Evolutionary conservation across 1,140 invertebrate species (phyloP), one percentile per base, ranked within the genome.

Genomic region (Brachionus sp.): DNA sequence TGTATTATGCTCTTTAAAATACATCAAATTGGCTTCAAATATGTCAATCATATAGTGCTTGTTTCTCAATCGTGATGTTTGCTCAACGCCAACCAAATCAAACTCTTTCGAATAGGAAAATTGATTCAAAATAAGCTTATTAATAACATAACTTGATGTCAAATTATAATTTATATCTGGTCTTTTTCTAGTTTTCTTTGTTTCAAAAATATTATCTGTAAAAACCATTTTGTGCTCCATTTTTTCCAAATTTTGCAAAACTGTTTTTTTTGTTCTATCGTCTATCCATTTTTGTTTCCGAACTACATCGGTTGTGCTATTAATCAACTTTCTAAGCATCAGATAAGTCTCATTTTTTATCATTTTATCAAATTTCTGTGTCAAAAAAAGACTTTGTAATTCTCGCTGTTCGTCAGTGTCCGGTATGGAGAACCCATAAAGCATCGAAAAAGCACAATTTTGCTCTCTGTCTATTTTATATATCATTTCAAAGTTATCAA

Each of bases 261-360:
- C 57, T 19, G 2, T 29, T 23, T n/a, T 42, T 80, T 80, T 80
- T 13, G 77, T 66, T 0, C 37, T 39, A n/a, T 80, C 77, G 57
- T 80, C 77, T 16, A 80, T 80, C 77, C 77, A 80, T 42, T 66
- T 80, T 44, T 80, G 77, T 35, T 29, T 25, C 13, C 35, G 9
- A 19, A 80, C 37, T 5, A 80, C 35, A n/a, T 80, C 50, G 7
- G 13, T 62, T 13, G 77, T 29, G 6, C 12, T 62, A 6, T 57
- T 42, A 4, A 80, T 29, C 37, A 80, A 35, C 25, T 62, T 39
- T 44, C 19, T 44, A 9, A 80, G 37, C 50, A 80, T 80, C 10
- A 10, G 10, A 39, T 80, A 19, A 39, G 25, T 42, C 6, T 62
- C 6, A 39, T 80, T 80, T 35, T 80, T 80, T 16, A 66, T 42